A percentile compares a stretch with the other conserved stretches of the same genome.
These are phyloP conservation scores for Stegodyphus dumicola DNA, from an alignment of 1,140 invertebrate genomes.

Conservation along the genomic window DNA sequence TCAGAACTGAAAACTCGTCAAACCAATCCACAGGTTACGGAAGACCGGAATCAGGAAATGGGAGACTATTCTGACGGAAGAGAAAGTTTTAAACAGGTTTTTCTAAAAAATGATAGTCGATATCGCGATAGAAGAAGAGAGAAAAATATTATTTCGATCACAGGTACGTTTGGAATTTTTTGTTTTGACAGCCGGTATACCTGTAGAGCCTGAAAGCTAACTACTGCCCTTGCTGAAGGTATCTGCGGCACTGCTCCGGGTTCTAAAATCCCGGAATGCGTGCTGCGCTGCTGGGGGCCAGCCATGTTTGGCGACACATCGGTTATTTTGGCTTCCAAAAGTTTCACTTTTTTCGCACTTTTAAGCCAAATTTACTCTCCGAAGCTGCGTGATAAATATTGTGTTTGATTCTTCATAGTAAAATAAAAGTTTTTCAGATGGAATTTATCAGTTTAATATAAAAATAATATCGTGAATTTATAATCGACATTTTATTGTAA, in stretches of 20 bases:
- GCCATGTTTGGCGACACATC: neutral
- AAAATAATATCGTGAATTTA: too few relatives aligned
- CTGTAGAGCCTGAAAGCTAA: neutral
- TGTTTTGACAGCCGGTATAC: neutral
- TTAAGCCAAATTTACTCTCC: too few relatives aligned
- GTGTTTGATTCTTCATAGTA: too few relatives aligned
- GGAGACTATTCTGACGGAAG: neutral
- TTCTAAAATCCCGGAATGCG: neutral
- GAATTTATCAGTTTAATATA: too few relatives aligned
- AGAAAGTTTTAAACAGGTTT: neutral
- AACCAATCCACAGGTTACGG: conserved; percentile 14
- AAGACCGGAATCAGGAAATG: neutral
- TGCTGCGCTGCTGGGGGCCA: neutral
- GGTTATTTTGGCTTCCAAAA: neutral
- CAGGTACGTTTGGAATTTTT: neutral
- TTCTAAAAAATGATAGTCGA: neutral
- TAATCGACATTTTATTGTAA: too few relatives aligned
- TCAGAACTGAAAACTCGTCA: neutral
- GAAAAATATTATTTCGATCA: neutral
- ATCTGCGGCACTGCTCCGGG: neutral
- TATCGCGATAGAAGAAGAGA: neutral
- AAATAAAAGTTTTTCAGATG: too few relatives aligned
- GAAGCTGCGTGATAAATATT: too few relatives aligned
- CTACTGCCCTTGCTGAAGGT: neutral
- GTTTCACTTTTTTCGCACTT: too few relatives aligned